Base-by-base conservation (phyloP, 2,888 invertebrate genomes). In the Aphodius sticticus region DNA sequence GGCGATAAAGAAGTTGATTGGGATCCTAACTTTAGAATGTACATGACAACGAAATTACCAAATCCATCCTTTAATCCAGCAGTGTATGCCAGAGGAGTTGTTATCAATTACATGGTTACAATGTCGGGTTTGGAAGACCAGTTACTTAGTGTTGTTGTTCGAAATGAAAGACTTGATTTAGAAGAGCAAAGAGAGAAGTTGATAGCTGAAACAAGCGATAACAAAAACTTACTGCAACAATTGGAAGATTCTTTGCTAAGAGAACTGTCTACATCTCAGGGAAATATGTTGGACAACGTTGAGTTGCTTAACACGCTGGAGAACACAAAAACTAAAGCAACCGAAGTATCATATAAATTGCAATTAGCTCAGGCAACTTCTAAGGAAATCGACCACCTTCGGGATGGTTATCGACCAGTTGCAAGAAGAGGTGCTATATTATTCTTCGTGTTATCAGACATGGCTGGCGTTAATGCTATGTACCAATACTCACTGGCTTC, bases 101-200 rank as follows among this genome's bases (percentile, higher is more conserved):
- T 98, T 74, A 97, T 98, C 83, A 97, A 98, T 89, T 98, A 96
- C 85, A 96, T 96, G 12, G 96, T 98, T 53, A 97, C 97, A 0
- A 91, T 95, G 53, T 93, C 94, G 84, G 95, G 97, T 72, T 89
- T 98, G 76, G 97, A 98, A 89, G 97, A 97, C 88, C 97, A 98
- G 87, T 90, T 98, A 0, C 90, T 98, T 2, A 95, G 96, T 85
- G 96, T 97, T 0, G 97, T 97, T 0, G 97, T 97, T 0, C 92
- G 96, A 83, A 94, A 94, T 70, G 97, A 98, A 87, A 90, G 97
- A 12, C 92, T 96, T 0, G 97, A 98, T 87, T 90, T 98, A 70
- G 97, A 98, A 85, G 96, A 97, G 84, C 95, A 96, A 86, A 92
- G 97, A 1, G 97, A 97, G 87, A 91, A 90, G 16, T 91, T 98